These are phyloP conservation scores for Lasiurus borealis DNA, from an alignment of 2,113 vertebrate species.

Conservation along the genomic window DNA sequence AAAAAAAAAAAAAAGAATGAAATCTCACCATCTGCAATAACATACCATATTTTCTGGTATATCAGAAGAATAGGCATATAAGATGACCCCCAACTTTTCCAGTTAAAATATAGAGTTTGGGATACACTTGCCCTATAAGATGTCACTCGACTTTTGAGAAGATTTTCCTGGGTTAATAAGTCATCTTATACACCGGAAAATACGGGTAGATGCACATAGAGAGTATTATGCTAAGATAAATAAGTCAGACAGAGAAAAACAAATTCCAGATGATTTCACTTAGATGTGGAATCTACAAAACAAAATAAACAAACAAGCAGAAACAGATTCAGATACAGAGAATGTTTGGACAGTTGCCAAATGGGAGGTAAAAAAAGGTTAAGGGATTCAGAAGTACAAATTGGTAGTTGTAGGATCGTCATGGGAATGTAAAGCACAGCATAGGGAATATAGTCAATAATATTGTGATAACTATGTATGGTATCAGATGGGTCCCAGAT, in stretches of 20 bases:
- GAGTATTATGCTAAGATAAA: not conserved
- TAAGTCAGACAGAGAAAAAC: not conserved
- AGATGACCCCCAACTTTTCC: no score
- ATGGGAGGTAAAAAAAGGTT: not conserved
- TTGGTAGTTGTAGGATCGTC: not conserved
- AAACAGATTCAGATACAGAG: not conserved
- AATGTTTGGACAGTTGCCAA: not conserved
- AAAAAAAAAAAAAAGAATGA: not conserved
- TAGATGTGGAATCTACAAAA: not conserved
- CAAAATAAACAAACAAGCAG: not conserved
- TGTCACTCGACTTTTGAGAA: no score
- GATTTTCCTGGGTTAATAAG: no score
- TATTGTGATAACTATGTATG: not conserved
- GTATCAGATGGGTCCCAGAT: not conserved
- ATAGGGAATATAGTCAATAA: not conserved
- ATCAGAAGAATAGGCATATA: no score
- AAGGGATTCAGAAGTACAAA: not conserved
- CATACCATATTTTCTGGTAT: not conserved
- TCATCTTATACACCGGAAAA: no score
- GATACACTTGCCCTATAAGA: no score
- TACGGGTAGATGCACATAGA: not conserved
- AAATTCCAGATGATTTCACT: not conserved
- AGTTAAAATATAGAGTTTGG: no score
- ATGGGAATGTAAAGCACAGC: not conserved
- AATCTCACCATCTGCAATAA: not conserved